Evolutionary conservation across 1,140 invertebrate species (phyloP).

Genomic region (Oscheius sp.): DNA sequence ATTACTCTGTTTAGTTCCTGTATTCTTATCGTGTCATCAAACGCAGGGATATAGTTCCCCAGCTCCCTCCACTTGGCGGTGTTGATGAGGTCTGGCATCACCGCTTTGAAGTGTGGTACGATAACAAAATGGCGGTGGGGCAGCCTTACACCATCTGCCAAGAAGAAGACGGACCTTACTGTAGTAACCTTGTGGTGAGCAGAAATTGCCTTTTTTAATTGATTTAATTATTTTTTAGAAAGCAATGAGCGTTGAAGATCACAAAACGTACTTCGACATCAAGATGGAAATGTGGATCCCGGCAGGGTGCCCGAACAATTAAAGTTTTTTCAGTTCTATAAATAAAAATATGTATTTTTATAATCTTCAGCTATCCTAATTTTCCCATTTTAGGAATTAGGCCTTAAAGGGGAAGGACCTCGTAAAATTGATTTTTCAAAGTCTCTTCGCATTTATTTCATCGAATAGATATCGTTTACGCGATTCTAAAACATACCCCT

Average conservation of each 20-base stretch:
- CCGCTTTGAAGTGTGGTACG: constrained; percentile 10
- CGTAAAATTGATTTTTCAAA: too few relatives aligned
- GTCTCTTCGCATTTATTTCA: too few relatives aligned
- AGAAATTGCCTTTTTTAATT: background rate
- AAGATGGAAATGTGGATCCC: background rate
- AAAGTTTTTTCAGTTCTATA: background rate
- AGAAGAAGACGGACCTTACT: constrained; percentile 19
- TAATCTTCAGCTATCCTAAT: too few relatives aligned
- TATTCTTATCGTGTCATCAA: constrained; percentile 37
- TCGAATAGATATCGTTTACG: too few relatives aligned
- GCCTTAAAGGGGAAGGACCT: too few relatives aligned
- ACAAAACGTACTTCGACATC: background rate
- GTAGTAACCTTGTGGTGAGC: constrained; percentile 1
- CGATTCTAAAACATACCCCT: too few relatives aligned
- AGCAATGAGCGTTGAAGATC: background rate
- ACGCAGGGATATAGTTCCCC: constrained; percentile 30
- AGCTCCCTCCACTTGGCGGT: constrained; percentile 26
- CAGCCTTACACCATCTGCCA: constrained; percentile 1
- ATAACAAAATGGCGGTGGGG: background rate
- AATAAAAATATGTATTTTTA: background rate
- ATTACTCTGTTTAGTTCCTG: constrained; percentile 28
- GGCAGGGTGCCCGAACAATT: background rate
- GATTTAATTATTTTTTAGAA: background rate
- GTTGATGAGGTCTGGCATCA: constrained; percentile 28
- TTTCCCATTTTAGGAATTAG: too few relatives aligned